Percentiles rank a stretch among this genome's conserved stretches.
phyloP scores from a whole-genome alignment of 2,113 vertebrate genomes.

The Myanophis thanlyinensis region DNA sequence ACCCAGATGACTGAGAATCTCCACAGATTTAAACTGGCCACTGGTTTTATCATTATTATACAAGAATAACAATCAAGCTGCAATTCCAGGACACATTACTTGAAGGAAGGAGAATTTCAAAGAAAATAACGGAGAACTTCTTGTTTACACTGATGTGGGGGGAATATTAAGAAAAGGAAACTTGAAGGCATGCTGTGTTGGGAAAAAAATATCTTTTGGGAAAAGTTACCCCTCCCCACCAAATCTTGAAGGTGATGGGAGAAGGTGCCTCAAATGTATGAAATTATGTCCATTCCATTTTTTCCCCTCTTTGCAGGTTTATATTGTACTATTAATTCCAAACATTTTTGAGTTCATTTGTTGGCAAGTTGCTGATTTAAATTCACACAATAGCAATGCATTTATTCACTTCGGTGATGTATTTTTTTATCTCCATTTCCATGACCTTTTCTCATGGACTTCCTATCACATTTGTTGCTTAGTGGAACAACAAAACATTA shows the following conservation, averaged over 20 bases:
- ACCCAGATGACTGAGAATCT: no score
- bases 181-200: neutral
- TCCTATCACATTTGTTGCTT: neutral
- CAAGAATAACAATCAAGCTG: neutral
- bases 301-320: neutral
- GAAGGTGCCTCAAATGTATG: neutral
- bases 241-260: neutral
- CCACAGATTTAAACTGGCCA: no score
- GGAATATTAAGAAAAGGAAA: neutral
- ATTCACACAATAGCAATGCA: neutral
- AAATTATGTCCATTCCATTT: neutral
- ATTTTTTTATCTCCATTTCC: neutral
- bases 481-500: neutral
- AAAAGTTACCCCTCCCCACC: neutral
- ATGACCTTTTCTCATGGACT: neutral
- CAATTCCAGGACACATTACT: neutral
- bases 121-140: neutral
- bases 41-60: no score
- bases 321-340: neutral
- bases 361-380: slow-evolving; percentile 5
- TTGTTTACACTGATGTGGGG: neutral
- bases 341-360: slow-evolving; percentile 28
- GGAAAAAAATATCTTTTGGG: neutral
- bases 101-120: neutral
- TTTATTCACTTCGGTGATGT: neutral